Conservation (phyloP, 2,888 invertebrate genomes). For the Chloroclystis v-ata region DNA sequence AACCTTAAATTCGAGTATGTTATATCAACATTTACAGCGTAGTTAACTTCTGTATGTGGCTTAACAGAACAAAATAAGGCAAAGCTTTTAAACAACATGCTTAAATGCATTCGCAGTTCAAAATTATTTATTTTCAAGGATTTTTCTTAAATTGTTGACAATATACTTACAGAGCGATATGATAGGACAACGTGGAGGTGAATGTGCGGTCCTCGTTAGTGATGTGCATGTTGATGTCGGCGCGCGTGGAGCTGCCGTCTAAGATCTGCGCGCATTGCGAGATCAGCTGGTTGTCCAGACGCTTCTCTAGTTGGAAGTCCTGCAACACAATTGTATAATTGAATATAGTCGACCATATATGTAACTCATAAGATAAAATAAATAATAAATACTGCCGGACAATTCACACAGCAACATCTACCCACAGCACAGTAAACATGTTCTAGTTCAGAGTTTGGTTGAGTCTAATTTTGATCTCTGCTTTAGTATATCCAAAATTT, state of each 20-base stretch:
- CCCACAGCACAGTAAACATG: too few relatives aligned
- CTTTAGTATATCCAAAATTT: too few relatives aligned
- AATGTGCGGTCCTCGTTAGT: slow-evolving; percentile 96
- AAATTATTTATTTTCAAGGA: neutral
- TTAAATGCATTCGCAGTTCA: too few relatives aligned
- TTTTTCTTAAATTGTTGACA: neutral
- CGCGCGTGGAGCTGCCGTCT: slow-evolving; percentile 82
- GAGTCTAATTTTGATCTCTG: too few relatives aligned
- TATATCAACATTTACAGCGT: neutral
- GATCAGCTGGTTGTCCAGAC: slow-evolving; percentile 87
- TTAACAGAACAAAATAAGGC: neutral
- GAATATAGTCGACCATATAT: neutral
- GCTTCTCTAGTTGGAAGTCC: slow-evolving; percentile 91
- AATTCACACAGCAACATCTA: too few relatives aligned
- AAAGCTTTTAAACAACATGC: too few relatives aligned
- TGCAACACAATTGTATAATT: slow-evolving; percentile 37
- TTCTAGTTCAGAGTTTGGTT: too few relatives aligned
- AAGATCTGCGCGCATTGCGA: slow-evolving; percentile 85
- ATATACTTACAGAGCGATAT: slow-evolving; percentile 93
- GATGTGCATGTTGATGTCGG: slow-evolving; percentile 87
- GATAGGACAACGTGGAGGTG: slow-evolving; percentile 94
- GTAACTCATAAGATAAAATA: too few relatives aligned
- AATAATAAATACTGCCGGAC: too few relatives aligned
- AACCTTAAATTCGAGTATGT: too few relatives aligned
- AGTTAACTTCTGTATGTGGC: too few relatives aligned